These are phyloP conservation scores for Hyppa rectilinea DNA, from an alignment of 2,888 invertebrate species.

Conservation along the genomic window DNA sequence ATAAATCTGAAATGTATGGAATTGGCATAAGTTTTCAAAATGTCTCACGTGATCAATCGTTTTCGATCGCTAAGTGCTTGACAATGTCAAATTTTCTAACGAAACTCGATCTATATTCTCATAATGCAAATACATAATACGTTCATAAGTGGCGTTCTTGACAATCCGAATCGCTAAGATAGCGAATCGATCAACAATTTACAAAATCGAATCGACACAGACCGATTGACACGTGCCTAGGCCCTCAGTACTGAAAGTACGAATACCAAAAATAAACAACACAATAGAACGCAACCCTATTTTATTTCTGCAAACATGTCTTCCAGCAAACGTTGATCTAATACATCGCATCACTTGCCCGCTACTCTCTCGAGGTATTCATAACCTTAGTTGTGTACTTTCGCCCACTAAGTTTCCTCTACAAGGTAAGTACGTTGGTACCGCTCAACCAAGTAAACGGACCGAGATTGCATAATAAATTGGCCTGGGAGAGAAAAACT, in stretches of 20 bases:
- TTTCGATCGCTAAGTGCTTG: no score
- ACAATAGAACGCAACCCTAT: conserved; percentile 12
- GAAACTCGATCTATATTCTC: no score
- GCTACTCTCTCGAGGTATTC: conserved; percentile 45
- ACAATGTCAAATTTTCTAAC: no score
- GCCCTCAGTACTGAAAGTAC: background rate
- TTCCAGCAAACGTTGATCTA: conserved; percentile 41
- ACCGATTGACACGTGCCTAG: no score
- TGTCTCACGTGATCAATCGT: no score
- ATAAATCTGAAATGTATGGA: no score
- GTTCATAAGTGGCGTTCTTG: no score
- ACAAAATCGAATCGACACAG: no score
- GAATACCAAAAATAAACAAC: background rate
- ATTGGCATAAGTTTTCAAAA: no score
- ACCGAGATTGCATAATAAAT: conserved; percentile 59
- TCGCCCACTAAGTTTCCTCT: conserved; percentile 35
- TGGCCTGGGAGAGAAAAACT: conserved; percentile 44
- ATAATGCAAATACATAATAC: no score
- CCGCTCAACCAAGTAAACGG: conserved; percentile 47
- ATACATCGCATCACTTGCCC: conserved; percentile 51
- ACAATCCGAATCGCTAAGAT: no score
- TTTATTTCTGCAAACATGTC: conserved; percentile 22
- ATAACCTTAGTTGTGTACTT: conserved; percentile 32
- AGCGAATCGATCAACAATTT: no score
- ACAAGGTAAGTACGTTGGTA: conserved; percentile 44